Evolutionary conservation across 2,797 vertebrate species (phyloP).

Genomic region (Poeciliopsis gracilis): DNA sequence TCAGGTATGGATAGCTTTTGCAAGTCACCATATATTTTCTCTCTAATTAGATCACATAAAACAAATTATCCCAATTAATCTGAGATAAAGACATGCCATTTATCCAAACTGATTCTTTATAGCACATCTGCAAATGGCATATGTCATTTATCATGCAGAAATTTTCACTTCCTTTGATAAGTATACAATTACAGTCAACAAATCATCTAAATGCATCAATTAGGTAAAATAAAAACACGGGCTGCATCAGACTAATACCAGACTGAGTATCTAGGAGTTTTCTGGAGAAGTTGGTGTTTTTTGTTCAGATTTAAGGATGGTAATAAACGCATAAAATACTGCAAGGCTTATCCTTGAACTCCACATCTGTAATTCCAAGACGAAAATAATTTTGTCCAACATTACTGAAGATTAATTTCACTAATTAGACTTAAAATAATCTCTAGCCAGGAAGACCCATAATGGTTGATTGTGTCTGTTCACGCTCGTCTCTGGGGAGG

Average conservation of each 20-base stretch:
- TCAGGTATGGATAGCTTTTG: neutral
- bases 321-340: neutral
- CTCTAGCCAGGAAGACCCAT: constrained; percentile 28
- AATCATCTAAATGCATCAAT: constrained; percentile 1
- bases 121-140: neutral
- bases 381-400: constrained; percentile 22
- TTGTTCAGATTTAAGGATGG: constrained; percentile 5
- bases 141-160: constrained; percentile 2
- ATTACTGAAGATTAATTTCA: constrained; percentile 26
- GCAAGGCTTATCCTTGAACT: neutral
- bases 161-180: neutral
- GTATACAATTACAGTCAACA: neutral
- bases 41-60: neutral
- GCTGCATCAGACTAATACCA: neutral
- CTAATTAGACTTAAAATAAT: constrained; percentile 36
- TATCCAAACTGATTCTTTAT: neutral
- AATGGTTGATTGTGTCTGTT: constrained; percentile 27
- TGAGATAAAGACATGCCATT: neutral
- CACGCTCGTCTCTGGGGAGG: constrained; percentile 20
- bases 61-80: neutral
- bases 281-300: neutral
- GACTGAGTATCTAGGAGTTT: neutral
- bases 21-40: neutral
- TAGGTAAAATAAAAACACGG: neutral
- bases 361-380: constrained; percentile 19